Conservation (phyloP, 2,113 vertebrate genomes). For the Hydrochoerus hydrochaeris region DNA sequence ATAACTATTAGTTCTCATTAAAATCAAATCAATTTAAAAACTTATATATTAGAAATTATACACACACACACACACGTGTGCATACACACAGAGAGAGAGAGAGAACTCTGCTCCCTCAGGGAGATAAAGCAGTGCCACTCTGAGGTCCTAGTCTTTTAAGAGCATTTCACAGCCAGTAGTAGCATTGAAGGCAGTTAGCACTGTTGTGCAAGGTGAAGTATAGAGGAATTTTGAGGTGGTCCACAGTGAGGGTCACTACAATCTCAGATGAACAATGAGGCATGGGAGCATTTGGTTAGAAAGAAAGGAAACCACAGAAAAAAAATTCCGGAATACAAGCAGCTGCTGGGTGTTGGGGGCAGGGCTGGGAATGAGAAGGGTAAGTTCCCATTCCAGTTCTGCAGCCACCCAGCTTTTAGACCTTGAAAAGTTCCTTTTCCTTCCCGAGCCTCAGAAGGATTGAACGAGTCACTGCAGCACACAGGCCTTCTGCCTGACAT, state of each 20-base stretch:
- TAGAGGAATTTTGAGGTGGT: background rate
- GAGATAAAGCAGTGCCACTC: background rate
- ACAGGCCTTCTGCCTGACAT: background rate
- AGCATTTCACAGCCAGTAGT: background rate
- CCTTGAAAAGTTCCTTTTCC: background rate
- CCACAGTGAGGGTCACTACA: background rate
- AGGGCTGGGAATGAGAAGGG: background rate
- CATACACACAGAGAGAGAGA: background rate
- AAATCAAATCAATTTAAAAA: conserved; percentile 9
- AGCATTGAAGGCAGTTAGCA: background rate
- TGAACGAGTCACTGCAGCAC: background rate
- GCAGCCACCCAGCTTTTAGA: background rate
- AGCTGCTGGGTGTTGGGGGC: background rate
- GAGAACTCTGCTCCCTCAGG: background rate
- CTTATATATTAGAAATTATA: background rate
- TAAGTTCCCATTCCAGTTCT: background rate
- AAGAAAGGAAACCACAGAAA: background rate
- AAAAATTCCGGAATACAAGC: background rate
- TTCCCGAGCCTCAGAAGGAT: background rate
- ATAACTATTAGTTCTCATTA: background rate
- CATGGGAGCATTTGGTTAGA: background rate
- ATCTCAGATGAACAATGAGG: background rate
- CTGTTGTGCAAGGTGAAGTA: background rate
- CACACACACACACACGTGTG: no score
- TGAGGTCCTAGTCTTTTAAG: background rate